A percentile compares a stretch with the other conserved stretches of the same genome.
phyloP scores from a whole-genome alignment of 2,888 invertebrate genomes.

The Meloe dianella region DNA sequence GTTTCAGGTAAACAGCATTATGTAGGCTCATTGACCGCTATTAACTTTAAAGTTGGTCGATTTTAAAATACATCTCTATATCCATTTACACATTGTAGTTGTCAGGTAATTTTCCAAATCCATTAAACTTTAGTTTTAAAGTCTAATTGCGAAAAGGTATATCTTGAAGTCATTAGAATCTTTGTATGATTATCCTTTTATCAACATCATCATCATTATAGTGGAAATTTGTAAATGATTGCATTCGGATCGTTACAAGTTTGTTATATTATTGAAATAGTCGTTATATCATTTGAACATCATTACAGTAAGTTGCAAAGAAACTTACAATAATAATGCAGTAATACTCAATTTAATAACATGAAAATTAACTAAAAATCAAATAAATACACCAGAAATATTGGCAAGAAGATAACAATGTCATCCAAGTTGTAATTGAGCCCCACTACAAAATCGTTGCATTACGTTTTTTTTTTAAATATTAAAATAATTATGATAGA shows the following conservation, averaged over 20 bases:
- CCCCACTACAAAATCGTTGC: too few relatives aligned
- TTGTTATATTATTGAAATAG: background rate
- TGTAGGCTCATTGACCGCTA: slow-evolving; percentile 13
- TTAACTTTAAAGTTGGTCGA: background rate
- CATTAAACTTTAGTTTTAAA: too few relatives aligned
- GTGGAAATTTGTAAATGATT: background rate
- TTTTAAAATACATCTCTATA: background rate
- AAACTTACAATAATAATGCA: slow-evolving; percentile 38
- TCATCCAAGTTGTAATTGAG: too few relatives aligned
- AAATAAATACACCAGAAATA: background rate
- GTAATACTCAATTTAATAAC: slow-evolving; percentile 37
- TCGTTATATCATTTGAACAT: background rate
- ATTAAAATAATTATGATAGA: too few relatives aligned
- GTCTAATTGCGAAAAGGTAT: background rate
- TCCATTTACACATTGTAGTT: background rate
- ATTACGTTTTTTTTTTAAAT: too few relatives aligned
- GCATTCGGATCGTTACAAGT: background rate
- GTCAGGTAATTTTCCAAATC: background rate
- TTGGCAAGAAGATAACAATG: too few relatives aligned
- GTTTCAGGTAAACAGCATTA: slow-evolving; percentile 7
- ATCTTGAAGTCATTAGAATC: background rate
- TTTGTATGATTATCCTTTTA: background rate
- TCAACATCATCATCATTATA: background rate
- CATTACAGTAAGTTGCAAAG: slow-evolving; percentile 24
- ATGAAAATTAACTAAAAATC: slow-evolving; percentile 19